phyloP scores from a whole-genome alignment of 2,797 vertebrate genomes.

The Helostoma temminkii region DNA sequence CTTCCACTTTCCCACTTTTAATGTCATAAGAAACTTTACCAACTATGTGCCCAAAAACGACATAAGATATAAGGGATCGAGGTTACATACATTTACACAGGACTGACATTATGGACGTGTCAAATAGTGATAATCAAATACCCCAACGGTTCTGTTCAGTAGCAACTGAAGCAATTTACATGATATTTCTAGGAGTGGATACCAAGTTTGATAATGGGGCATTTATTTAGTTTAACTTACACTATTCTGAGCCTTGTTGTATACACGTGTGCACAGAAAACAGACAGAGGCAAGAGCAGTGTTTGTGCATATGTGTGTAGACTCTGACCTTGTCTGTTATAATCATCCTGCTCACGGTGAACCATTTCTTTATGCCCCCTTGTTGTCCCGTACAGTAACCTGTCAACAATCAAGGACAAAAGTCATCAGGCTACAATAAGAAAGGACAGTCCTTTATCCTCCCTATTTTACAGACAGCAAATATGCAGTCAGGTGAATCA shows the following conservation, averaged over 20 bases:
- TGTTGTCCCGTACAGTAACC: constrained; percentile 90
- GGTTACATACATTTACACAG: too few relatives aligned
- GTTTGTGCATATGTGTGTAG: constrained; percentile 1
- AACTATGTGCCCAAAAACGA: too few relatives aligned
- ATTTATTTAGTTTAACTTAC: not conserved
- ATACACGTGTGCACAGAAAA: not conserved
- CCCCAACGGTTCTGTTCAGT: too few relatives aligned
- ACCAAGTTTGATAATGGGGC: not conserved
- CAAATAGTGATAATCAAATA: too few relatives aligned
- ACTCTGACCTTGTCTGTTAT: constrained; percentile 89
- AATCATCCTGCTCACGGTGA: constrained; percentile 93
- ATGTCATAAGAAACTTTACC: too few relatives aligned
- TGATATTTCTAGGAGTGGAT: too few relatives aligned
- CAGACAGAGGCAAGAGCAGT: not conserved
- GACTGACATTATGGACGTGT: too few relatives aligned
- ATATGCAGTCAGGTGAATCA: not conserved
- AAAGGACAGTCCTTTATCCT: not conserved
- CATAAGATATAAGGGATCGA: too few relatives aligned
- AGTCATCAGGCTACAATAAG: not conserved
- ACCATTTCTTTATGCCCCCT: constrained; percentile 95
- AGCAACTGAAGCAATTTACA: too few relatives aligned
- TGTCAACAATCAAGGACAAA: constrained; percentile 56
- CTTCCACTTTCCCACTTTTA: not conserved
- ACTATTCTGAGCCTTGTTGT: not conserved
- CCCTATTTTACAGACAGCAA: too few relatives aligned